A percentile compares a stretch with the other conserved stretches of the same genome.
These are phyloP conservation scores for Caenorhabditis parvicauda DNA, from an alignment of 2,888 invertebrate species.

Conservation along the genomic window DNA sequence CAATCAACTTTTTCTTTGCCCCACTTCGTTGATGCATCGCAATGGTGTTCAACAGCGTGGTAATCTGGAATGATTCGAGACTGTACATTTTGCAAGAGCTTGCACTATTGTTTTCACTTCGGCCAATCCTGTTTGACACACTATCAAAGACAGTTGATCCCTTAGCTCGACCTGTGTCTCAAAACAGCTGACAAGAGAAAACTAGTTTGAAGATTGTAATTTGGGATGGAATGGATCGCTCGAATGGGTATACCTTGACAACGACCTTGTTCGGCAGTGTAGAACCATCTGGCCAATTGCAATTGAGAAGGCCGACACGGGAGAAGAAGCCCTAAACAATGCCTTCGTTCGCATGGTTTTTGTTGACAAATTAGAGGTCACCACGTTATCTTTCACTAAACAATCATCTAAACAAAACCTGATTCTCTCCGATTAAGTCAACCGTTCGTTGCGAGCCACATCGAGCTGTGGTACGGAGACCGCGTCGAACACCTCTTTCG, in stretches of 20 bases:
- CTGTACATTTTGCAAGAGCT: not conserved
- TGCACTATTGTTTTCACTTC: no score
- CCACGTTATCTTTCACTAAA: not conserved
- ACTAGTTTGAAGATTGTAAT: no score
- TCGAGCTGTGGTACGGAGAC: constrained; percentile 10
- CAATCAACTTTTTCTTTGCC: constrained; percentile 7
- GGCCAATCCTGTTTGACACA: no score
- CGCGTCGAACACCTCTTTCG: constrained; percentile 12
- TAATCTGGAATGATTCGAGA: constrained; percentile 5
- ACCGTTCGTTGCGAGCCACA: constrained; percentile 9
- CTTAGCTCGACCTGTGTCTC: no score
- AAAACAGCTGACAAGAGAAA: no score
- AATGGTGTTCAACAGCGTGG: constrained; percentile 17
- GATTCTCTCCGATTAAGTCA: constrained; percentile 13
- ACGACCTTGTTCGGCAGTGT: constrained; percentile 10
- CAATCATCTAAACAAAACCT: constrained; percentile 2
- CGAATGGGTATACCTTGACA: constrained; percentile 9
- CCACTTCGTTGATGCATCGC: constrained; percentile 16
- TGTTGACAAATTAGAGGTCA: not conserved
- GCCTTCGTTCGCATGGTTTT: not conserved
- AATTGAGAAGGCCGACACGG: constrained; percentile 19
- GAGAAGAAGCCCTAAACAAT: constrained; percentile 15
- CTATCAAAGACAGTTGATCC: no score
- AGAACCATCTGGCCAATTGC: constrained; percentile 15
- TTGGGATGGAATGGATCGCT: no score